Percentiles rank a stretch among this genome's conserved stretches.
Evolutionary conservation across 2,113 vertebrate species (phyloP).

Genomic region (Stercorarius parasiticus): DNA sequence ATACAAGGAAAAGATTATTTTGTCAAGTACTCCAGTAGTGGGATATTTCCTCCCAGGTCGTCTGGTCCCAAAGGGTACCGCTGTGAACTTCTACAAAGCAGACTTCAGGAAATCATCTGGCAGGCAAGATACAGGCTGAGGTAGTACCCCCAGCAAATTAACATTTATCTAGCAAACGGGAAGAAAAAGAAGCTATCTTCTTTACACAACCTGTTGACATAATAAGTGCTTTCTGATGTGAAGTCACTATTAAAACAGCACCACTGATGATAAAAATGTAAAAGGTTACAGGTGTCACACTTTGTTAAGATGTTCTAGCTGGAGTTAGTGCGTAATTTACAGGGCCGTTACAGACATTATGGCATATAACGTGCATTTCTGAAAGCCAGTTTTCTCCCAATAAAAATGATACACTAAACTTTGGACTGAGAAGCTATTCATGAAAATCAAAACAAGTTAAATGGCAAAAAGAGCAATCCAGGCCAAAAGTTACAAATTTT

Average conservation of each 20-base stretch:
- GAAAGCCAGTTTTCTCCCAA: not conserved
- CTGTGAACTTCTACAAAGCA: not conserved
- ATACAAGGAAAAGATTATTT: not conserved
- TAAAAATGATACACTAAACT: not conserved
- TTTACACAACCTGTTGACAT: not conserved
- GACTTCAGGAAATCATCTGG: not conserved
- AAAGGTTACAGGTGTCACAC: not conserved
- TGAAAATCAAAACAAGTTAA: not conserved
- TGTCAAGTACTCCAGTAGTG: not conserved
- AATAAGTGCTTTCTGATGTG: not conserved
- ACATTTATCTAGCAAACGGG: not conserved
- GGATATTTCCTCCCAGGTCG: not conserved
- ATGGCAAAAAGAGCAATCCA: not conserved
- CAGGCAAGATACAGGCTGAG: not conserved
- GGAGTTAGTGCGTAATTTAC: not conserved
- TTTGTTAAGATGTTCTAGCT: not conserved
- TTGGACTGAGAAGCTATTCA: not conserved
- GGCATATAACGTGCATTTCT: fast-evolving
- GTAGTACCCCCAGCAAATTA: not conserved
- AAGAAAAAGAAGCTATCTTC: not conserved
- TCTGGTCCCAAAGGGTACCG: not conserved
- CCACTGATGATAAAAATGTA: not conserved
- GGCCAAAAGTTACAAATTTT: not conserved
- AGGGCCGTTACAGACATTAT: not conserved
- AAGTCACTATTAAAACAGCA: not conserved